Conservation (phyloP, 2,797 vertebrate species). For the Champsocephalus gunnari region DNA sequence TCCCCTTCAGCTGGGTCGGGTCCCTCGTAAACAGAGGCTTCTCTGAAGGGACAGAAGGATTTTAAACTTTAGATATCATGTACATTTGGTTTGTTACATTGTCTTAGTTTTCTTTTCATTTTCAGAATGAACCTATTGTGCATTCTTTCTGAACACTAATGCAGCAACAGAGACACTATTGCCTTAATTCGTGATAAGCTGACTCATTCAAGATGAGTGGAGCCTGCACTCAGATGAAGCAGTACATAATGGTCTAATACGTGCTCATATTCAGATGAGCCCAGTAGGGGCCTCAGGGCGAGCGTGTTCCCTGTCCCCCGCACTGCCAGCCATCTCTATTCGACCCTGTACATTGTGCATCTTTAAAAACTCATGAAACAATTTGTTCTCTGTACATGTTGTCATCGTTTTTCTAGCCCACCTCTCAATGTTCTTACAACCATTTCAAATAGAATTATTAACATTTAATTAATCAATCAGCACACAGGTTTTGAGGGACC, state of each 20-base stretch:
- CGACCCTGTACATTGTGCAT: slow-evolving; percentile 44
- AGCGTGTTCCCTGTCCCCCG: slow-evolving; percentile 58
- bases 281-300: slow-evolving; percentile 59
- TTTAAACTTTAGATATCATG: neutral
- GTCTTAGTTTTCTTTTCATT: neutral
- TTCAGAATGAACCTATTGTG: slow-evolving; percentile 5
- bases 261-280: slow-evolving; percentile 36
- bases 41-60: slow-evolving; percentile 84
- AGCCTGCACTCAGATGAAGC: slow-evolving; percentile 53
- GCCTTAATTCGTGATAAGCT: slow-evolving; percentile 17
- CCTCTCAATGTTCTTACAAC: too few species aligned
- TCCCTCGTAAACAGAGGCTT: slow-evolving; percentile 98
- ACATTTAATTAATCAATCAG: slow-evolving; percentile 2
- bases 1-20: slow-evolving; percentile 97
- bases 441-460: neutral
- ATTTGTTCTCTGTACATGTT: neutral
- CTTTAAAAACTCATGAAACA: slow-evolving; percentile 40
- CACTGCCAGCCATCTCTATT: slow-evolving; percentile 52
- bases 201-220: slow-evolving; percentile 37
- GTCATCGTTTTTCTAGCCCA: too few species aligned
- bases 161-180: slow-evolving; percentile 4
- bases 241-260: slow-evolving; percentile 43
- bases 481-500: neutral
- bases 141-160: slow-evolving; percentile 2
- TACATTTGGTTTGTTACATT: neutral